Conservation (phyloP, 2,797 vertebrate genomes). For the Periparus ater region DNA sequence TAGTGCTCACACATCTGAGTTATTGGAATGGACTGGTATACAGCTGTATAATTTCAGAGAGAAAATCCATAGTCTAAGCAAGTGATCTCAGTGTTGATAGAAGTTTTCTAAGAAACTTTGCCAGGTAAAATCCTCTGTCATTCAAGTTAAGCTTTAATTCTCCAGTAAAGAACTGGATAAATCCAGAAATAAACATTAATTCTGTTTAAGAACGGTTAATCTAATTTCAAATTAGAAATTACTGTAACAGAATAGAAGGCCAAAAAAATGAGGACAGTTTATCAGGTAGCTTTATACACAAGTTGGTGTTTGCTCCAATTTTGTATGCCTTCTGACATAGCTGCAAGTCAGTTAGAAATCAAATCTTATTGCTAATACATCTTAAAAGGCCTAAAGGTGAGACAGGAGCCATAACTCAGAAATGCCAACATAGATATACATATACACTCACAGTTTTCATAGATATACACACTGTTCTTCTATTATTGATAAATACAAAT, state of each 20-base stretch:
- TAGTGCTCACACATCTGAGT: slow-evolving; percentile 9
- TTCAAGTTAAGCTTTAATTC: not conserved
- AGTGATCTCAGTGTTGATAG: not conserved
- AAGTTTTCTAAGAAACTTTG: slow-evolving; percentile 31
- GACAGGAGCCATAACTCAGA: not conserved
- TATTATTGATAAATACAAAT: not conserved
- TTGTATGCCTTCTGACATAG: not conserved
- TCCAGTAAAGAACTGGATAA: not conserved
- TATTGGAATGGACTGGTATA: slow-evolving; percentile 19
- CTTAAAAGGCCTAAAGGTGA: not conserved
- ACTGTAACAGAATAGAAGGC: not conserved
- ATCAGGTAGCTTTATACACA: not conserved
- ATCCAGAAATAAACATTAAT: not conserved
- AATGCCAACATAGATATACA: not conserved
- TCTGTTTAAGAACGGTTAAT: not conserved
- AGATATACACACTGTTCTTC: not conserved
- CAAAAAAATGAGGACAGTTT: not conserved
- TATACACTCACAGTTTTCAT: not conserved
- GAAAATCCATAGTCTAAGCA: slow-evolving; percentile 28
- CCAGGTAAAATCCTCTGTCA: not conserved
- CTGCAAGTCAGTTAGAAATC: not conserved
- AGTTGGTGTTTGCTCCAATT: not conserved
- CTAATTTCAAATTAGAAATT: not conserved
- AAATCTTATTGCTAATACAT: not conserved
- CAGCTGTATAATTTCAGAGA: slow-evolving; percentile 21